A percentile compares a stretch with the other conserved stretches of the same genome.
Evolutionary conservation across 2,888 invertebrate genomes (phyloP).

Genomic region (Hemistola chrysoprasaria): DNA sequence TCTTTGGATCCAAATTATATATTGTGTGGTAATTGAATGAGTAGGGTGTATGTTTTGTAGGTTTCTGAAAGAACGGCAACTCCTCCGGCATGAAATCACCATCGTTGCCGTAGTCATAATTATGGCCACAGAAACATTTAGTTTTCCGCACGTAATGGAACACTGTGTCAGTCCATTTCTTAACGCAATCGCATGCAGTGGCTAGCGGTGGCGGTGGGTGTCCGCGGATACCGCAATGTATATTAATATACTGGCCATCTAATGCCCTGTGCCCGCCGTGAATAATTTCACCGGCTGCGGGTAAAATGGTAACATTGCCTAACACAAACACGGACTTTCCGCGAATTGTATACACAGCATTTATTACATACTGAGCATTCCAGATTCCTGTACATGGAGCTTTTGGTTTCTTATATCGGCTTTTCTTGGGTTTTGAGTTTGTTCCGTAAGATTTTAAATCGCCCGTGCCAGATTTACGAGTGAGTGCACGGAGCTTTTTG

Average conservation of each 20-base stretch:
- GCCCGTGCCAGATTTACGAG: too few relatives aligned
- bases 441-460: too few relatives aligned
- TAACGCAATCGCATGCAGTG: constrained; percentile 59
- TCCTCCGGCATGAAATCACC: constrained; percentile 56
- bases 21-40: constrained; percentile 64
- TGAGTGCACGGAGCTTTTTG: too few relatives aligned
- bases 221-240: constrained; percentile 59
- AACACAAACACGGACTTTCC: constrained; percentile 54
- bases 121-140: constrained; percentile 65
- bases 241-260: constrained; percentile 45
- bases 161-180: constrained; percentile 53
- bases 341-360: constrained; percentile 51
- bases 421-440: too few relatives aligned
- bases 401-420: constrained; percentile 42
- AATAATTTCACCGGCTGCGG: constrained; percentile 58
- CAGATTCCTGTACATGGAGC: constrained; percentile 52
- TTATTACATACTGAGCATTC: constrained; percentile 59
- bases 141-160: constrained; percentile 51
- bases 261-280: constrained; percentile 57
- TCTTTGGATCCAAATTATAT: constrained; percentile 55
- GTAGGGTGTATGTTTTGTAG: constrained; percentile 44
- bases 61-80: constrained; percentile 58
- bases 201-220: constrained; percentile 41
- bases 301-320: constrained; percentile 51
- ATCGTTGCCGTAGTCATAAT: constrained; percentile 61